phyloP scores from a whole-genome alignment of 2,888 invertebrate species.

The Drosophila tanythrix region DNA sequence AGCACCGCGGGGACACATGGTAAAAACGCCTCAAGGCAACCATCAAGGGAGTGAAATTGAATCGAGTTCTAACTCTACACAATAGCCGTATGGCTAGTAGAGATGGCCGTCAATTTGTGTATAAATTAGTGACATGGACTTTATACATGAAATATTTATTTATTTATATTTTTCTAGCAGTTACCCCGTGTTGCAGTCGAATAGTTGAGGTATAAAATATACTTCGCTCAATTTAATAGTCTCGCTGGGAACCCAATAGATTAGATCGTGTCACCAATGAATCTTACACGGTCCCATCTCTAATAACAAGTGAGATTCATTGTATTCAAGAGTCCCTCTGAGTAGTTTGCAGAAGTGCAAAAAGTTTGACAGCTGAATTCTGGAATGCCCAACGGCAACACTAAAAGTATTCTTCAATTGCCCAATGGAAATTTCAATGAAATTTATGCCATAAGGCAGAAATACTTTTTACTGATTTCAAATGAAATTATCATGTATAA shows the following conservation, averaged over 20 bases:
- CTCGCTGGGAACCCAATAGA: too few species aligned
- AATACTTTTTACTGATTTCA: constrained; percentile 29
- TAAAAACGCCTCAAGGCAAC: constrained; percentile 56
- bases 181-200: not conserved
- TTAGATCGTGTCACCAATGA: not conserved
- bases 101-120: constrained; percentile 6
- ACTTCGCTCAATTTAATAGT: not conserved
- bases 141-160: not conserved
- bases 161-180: not conserved
- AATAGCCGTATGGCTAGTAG: constrained; percentile 27
- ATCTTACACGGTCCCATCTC: constrained; percentile 1
- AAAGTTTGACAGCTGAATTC: constrained; percentile 62
- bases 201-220: not conserved
- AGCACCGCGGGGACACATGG: constrained; percentile 55
- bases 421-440: constrained; percentile 54
- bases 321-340: constrained; percentile 38
- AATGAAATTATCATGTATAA: constrained; percentile 8
- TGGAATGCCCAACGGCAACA: constrained; percentile 55
- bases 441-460: constrained; percentile 67
- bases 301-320: constrained; percentile 24
- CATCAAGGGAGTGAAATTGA: constrained; percentile 57
- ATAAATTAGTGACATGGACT: not conserved
- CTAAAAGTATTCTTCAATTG: constrained; percentile 62
- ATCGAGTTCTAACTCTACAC: constrained; percentile 44
- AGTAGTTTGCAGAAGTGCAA: constrained; percentile 52